A percentile compares a stretch with the other conserved stretches of the same genome.
Evolutionary conservation across 2,797 vertebrate genomes (phyloP).

Genomic region (Hozukius guyotensis): DNA sequence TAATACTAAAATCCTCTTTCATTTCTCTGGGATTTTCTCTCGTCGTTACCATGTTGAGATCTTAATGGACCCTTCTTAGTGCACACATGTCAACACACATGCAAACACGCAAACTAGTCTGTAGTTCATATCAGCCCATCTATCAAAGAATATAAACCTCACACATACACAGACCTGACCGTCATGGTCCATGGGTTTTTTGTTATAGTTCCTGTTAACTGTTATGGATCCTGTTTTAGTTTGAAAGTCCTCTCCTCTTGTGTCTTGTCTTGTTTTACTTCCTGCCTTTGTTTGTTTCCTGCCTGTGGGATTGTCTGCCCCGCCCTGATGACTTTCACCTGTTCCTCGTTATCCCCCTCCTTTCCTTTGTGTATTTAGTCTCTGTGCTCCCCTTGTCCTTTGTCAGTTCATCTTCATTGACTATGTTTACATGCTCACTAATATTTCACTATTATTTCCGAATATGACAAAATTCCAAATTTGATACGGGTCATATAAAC

Average conservation of each 20-base stretch:
- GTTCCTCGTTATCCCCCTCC: neutral
- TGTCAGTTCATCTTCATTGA: neutral
- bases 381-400: neutral
- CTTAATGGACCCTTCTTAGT: too few species aligned
- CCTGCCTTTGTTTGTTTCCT: neutral
- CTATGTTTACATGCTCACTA: neutral
- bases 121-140: conserved; percentile 8
- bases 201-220: neutral
- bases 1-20: too few species aligned
- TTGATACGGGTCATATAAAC: neutral
- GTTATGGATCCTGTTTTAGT: neutral
- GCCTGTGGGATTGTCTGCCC: neutral
- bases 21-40: too few species aligned
- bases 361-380: neutral
- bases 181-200: neutral
- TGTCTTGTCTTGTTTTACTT: neutral
- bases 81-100: neutral
- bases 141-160: conserved; percentile 13
- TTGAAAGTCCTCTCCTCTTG: neutral
- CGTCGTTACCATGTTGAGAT: too few species aligned
- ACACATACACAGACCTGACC: neutral
- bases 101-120: neutral
- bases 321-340: neutral
- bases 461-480: neutral
- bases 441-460: neutral